Conservation (phyloP, 2,113 vertebrate species). For the Balaeniceps rex region DNA sequence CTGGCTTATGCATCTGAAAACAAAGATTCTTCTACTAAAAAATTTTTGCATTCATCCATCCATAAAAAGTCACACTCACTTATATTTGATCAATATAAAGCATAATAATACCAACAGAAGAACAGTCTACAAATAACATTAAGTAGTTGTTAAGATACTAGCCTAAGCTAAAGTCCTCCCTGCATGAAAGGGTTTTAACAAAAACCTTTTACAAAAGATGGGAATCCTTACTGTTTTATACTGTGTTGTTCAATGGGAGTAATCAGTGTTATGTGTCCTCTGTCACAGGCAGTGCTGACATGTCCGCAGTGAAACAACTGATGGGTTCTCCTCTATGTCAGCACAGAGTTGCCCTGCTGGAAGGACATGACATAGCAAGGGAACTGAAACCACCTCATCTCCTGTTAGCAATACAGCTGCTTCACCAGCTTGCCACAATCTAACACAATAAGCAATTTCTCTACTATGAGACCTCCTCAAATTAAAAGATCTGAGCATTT, state of each 20-base stretch:
- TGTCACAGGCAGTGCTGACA: neutral
- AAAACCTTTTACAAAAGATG: neutral
- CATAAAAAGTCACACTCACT: neutral
- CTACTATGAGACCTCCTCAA: neutral
- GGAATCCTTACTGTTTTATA: neutral
- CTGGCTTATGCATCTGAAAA: neutral
- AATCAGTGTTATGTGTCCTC: neutral
- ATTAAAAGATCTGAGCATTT: neutral
- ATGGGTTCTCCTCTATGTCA: rapidly evolving
- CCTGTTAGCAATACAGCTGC: neutral
- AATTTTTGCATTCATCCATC: neutral
- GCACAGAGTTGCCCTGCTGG: neutral
- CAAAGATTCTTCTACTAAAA: neutral
- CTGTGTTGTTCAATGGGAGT: neutral
- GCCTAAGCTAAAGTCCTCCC: neutral
- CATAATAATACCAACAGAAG: neutral
- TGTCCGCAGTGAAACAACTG: neutral
- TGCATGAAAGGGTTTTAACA: neutral
- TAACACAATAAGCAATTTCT: neutral
- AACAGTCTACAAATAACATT: neutral
- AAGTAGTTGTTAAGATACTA: neutral
- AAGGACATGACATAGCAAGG: neutral
- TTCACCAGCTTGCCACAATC: neutral
- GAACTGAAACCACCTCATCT: neutral
- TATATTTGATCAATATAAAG: neutral